Percentiles rank a stretch among this genome's conserved stretches.
Evolutionary conservation across 2,888 invertebrate species (phyloP).

Genomic region (Agonopterix alstromeriana): DNA sequence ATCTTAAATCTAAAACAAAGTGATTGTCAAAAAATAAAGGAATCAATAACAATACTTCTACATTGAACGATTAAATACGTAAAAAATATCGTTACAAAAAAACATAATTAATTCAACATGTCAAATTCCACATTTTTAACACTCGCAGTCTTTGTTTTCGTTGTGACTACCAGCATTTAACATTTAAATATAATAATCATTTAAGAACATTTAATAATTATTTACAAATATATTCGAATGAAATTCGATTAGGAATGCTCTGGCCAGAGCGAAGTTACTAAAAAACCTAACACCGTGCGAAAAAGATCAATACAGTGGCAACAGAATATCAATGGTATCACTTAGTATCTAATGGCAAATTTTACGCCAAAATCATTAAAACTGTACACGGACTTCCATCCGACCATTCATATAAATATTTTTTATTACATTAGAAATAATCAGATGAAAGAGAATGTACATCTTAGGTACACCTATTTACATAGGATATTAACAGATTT

Average conservation of each 20-base stretch:
- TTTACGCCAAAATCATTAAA: neutral
- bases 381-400: no score
- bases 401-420: no score
- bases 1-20: conserved; percentile 43
- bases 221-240: conserved; percentile 66
- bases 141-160: conserved; percentile 74
- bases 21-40: conserved; percentile 68
- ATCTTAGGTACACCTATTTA: no score
- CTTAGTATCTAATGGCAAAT: conserved; percentile 9
- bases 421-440: no score
- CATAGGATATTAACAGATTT: no score
- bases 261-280: conserved; percentile 51
- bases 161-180: conserved; percentile 70
- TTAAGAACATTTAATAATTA: conserved; percentile 30
- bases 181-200: conserved; percentile 24
- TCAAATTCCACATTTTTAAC: conserved; percentile 50
- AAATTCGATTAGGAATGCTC: conserved; percentile 59
- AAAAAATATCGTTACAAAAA: conserved; percentile 47
- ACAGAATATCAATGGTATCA: conserved; percentile 15
- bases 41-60: conserved; percentile 54
- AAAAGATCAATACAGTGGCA: conserved; percentile 43
- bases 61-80: conserved; percentile 53
- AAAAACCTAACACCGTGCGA: conserved; percentile 53
- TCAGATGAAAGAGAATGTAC: no score
- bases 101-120: conserved; percentile 38